Evolutionary conservation across 2,797 vertebrate species (phyloP).

Genomic region (Sciurus vulgaris): DNA sequence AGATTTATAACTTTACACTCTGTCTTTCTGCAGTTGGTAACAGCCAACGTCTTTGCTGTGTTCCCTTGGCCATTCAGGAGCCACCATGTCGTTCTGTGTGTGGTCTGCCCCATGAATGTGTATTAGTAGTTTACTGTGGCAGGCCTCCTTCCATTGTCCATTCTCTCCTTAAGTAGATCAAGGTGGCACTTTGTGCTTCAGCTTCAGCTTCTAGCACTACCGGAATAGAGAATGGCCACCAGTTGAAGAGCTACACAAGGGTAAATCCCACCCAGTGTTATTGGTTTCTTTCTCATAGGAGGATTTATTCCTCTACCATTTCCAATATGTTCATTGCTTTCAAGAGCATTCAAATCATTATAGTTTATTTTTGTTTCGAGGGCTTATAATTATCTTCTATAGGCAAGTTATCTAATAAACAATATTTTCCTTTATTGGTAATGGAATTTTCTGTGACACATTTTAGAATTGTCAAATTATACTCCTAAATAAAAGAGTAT

Average conservation of each 20-base stretch:
- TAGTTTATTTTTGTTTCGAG: constrained; percentile 20
- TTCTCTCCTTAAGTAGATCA: not conserved
- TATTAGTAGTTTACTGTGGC: not conserved
- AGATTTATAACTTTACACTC: not conserved
- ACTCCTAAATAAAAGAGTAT: not conserved
- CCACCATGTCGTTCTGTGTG: not conserved
- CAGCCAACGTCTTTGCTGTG: not conserved
- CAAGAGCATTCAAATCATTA: not conserved
- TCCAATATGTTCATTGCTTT: not conserved
- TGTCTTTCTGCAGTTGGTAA: not conserved
- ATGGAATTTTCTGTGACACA: not conserved
- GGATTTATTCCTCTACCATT: not conserved
- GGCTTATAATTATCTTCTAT: constrained; percentile 14
- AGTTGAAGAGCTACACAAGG: not conserved
- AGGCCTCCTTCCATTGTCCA: not conserved
- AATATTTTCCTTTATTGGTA: not conserved
- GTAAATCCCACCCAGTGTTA: not conserved
- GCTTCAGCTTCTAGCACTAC: not conserved
- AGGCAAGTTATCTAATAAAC: not conserved
- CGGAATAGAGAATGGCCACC: not conserved
- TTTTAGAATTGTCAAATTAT: constrained; percentile 14
- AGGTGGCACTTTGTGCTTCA: not conserved
- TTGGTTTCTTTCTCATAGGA: not conserved
- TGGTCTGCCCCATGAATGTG: not conserved
- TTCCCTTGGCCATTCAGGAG: not conserved